A percentile compares a stretch with the other conserved stretches of the same genome.
phyloP scores from a whole-genome alignment of 2,113 vertebrate species.

The Halichoeres trimaculatus region DNA sequence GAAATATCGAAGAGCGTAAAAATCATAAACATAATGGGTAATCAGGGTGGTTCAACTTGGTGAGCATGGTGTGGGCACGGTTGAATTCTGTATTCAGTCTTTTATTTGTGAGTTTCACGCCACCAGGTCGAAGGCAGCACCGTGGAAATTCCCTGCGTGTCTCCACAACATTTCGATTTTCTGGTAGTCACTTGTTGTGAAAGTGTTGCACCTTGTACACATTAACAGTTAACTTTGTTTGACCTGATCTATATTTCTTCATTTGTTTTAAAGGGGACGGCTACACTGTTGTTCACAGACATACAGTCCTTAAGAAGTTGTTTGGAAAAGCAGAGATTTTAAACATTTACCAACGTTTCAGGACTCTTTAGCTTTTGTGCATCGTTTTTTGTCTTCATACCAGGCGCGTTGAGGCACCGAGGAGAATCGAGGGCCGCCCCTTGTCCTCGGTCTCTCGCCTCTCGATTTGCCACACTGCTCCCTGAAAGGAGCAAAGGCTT shows the following conservation, averaged over 20 bases:
- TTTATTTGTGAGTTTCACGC: conserved; percentile 84
- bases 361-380: conserved; percentile 57
- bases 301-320: neutral
- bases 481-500: conserved; percentile 76
- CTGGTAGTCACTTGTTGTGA: conserved; percentile 51
- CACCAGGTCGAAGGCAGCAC: conserved; percentile 78
- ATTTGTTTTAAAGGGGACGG: neutral
- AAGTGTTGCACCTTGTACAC: conserved; percentile 28
- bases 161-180: conserved; percentile 74
- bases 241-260: neutral
- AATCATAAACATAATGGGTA: conserved; percentile 69
- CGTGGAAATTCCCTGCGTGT: conserved; percentile 82
- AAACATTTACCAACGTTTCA: conserved; percentile 32
- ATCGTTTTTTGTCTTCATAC: conserved; percentile 69
- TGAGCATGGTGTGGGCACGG: conserved; percentile 34
- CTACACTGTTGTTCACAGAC: neutral
- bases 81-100: conserved; percentile 62
- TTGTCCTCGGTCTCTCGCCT: conserved; percentile 77
- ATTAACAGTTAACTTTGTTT: neutral
- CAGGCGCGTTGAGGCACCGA: conserved; percentile 80
- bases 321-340: conserved; percentile 6
- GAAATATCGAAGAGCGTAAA: conserved; percentile 60
- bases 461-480: conserved; percentile 81
- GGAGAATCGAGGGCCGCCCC: conserved; percentile 85
- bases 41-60: conserved; percentile 57